Evolutionary conservation across 2,113 vertebrate species (phyloP), one percentile per base, ranked within the genome.

Genomic region (Daboia siamensis): DNA sequence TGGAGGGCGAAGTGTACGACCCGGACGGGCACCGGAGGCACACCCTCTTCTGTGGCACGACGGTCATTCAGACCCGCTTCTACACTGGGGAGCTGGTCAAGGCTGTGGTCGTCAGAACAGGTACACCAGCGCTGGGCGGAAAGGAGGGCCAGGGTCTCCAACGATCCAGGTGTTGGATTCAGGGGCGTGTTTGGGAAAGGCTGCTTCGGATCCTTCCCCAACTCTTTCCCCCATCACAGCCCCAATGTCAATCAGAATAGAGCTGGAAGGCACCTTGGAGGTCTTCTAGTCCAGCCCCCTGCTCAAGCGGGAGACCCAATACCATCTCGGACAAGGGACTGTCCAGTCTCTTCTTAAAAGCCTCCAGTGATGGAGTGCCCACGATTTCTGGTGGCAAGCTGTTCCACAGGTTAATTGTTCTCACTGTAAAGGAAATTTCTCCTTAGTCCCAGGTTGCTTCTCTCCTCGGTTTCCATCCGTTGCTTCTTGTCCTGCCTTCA

Each of bases 1-100:
- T 90, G 51, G 98, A 97, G 86, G 98, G 95, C 86, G 96, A 96
- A 94, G 95, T 97, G 61, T 99, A 99, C 95, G 98, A 95, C 93
- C 98, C 98, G 4, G 99, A 99, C 69, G 98, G 96, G 90, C 98
- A 99, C 91, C 99, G 98, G 93, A 97, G 99, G 87, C 99, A 99
- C 95, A 99, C 99, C 0, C 97, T 99, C 89, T 99, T 99, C 97
- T 99, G 99, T 95, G 99, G 99, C 93, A 99, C 99, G 57, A 97
- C 98, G 1, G 98, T 99, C 93, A 99, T 99, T 91, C 99, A 99
- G 96, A 99, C 99, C 24, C 99, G 99, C 17, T 99, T 99, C 97
- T 99, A 99, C 95, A 98, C 98, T 11, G 99, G 99, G 80, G 99
- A 99, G 88, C 95, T 98, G 89, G 99, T 99, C 96, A 99, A 98